These are phyloP conservation scores for Cyclura pinguis DNA, from an alignment of 2,797 vertebrate genomes.

Conservation along the genomic window DNA sequence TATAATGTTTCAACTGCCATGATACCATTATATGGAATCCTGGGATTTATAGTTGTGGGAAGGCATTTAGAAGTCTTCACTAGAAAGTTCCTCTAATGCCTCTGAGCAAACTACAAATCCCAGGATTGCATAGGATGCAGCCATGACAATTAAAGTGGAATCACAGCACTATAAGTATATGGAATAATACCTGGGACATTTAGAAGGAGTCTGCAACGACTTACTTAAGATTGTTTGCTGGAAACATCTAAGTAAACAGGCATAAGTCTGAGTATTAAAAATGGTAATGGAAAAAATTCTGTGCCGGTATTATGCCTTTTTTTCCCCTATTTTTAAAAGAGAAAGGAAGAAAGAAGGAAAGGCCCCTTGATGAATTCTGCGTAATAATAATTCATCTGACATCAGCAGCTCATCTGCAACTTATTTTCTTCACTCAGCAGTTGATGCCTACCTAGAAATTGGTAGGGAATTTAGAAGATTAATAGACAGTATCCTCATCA, in stretches of 20 bases:
- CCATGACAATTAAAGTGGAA: too few relatives aligned
- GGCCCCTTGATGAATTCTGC: conserved; percentile 65
- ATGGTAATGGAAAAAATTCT: background rate
- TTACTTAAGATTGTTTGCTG: background rate
- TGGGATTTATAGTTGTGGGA: too few relatives aligned
- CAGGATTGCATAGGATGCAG: too few relatives aligned
- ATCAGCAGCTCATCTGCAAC: conserved; percentile 65
- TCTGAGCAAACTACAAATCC: too few relatives aligned
- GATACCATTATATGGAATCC: too few relatives aligned
- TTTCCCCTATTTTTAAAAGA: conserved; percentile 51
- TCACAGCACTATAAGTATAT: too few relatives aligned
- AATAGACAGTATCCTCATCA: conserved; percentile 76
- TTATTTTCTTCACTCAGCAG: conserved; percentile 59
- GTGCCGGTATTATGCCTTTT: background rate
- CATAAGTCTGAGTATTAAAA: background rate
- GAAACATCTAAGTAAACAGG: background rate
- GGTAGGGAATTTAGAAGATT: conserved; percentile 77
- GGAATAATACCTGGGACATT: conserved; percentile 12
- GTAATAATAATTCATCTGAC: conserved; percentile 72
- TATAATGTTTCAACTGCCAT: too few relatives aligned
- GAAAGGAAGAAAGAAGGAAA: conserved; percentile 7
- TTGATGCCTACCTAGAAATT: conserved; percentile 76
- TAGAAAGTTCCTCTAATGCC: too few relatives aligned
- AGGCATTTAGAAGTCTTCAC: too few relatives aligned
- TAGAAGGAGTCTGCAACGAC: conserved; percentile 51